These are phyloP conservation scores for Amniataba percoides DNA, from an alignment of 2,797 vertebrate species.

Conservation along the genomic window DNA sequence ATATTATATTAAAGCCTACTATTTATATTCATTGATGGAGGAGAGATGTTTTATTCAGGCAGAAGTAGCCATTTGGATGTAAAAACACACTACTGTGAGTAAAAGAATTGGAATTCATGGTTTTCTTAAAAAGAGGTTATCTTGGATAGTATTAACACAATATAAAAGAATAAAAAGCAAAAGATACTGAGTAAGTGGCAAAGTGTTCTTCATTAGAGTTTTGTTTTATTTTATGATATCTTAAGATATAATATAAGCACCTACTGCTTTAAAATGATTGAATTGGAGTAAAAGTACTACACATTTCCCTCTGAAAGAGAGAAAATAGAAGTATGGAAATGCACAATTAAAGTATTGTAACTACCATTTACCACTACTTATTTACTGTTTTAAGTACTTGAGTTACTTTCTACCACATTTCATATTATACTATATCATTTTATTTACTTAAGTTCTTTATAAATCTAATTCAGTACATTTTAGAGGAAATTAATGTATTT, in stretches of 20 bases:
- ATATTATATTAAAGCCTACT: too few relatives aligned
- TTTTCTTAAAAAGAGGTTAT: not conserved
- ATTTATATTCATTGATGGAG: not conserved
- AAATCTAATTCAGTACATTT: too few relatives aligned
- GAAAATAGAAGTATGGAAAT: too few relatives aligned
- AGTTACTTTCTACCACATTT: not conserved
- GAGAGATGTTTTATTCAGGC: not conserved
- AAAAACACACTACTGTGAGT: not conserved
- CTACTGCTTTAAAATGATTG: not conserved
- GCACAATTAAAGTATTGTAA: not conserved
- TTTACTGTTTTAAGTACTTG: not conserved
- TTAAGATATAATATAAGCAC: not conserved
- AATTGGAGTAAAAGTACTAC: not conserved
- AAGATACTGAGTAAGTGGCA: not conserved
- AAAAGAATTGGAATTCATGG: not conserved
- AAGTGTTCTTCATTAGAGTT: not conserved
- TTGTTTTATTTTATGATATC: not conserved
- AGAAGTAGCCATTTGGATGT: not conserved
- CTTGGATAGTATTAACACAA: not conserved
- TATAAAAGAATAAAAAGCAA: not conserved
- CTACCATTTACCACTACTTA: not conserved
- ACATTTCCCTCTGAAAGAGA: not conserved
- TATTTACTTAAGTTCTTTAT: not conserved
- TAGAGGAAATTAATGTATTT: too few relatives aligned
- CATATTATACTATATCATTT: not conserved